Evolutionary conservation across 35 echinoderm and acorn worm genomes (phyloP), one percentile per base, ranked within the genome.

Genomic region (Diadema setosum): DNA sequence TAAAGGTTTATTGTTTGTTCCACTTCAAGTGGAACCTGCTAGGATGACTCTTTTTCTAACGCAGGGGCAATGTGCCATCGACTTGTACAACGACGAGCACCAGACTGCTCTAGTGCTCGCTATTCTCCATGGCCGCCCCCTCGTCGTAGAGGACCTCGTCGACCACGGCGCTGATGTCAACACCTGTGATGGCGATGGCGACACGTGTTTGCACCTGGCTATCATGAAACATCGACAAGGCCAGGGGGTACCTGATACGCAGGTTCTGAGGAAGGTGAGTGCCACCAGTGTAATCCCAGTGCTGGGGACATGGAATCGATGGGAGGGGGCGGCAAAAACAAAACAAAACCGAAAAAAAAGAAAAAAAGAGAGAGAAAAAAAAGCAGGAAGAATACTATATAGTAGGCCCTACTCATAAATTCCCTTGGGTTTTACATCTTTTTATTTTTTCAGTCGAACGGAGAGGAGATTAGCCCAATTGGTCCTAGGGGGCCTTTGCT

Each of bases 91-190:
- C 50, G 75, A 61, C 15, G 39, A 90, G 23, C 52, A 50, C 16
- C 18, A 58, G 25, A 93, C 91, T 17, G 55, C 91, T 0, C 21
- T 93, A 1, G 70, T 87, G 20, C 83, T 93, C 4, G 91, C 91
- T 11, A 44, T 59, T 18, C 58, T 65, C 15, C 45, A 87, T 50
- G 61, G 84, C 42, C 37, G 58, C 42, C 65, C 40, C 39, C 11
- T 30, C 17, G 41, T 74, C 42, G 83, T 93, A 2, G 91, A 93
- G 41, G 58, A 43, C 45, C 80, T 93, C 55, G 80, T 93, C 3
- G 58, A 93, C 17, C 42, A 81, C 33, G 91, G 91, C 12, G 91
- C 84, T 16, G 81, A 93, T 56, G 84, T 93, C 27, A 93, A 93
- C 45, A 73, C 91, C 11, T 40, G 60, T 32, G 84, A 93, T 52